These are phyloP conservation scores for Ochotona curzoniae DNA, from an alignment of 2,113 vertebrate genomes.

Conservation along the genomic window DNA sequence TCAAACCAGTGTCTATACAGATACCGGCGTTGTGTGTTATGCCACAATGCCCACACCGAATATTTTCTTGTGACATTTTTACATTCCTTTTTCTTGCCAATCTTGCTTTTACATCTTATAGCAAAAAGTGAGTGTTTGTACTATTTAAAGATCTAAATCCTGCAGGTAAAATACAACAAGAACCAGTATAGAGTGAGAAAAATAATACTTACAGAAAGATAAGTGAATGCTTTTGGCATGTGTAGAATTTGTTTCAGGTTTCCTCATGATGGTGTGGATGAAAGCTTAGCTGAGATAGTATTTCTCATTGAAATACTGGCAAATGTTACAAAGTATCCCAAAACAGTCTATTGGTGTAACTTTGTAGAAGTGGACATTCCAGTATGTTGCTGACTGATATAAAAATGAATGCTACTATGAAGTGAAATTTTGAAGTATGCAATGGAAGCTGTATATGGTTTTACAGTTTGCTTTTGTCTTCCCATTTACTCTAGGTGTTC, in stretches of 20 bases:
- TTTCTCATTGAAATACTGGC: neutral
- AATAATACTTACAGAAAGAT: neutral
- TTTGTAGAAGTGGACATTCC: neutral
- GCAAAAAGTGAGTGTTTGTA: neutral
- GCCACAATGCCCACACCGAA: neutral
- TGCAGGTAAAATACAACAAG: neutral
- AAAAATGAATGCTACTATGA: neutral
- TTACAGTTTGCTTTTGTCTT: neutral
- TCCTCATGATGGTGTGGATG: neutral
- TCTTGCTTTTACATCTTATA: neutral
- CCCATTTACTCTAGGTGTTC: neutral
- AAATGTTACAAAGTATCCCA: neutral
- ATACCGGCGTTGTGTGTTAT: too few relatives aligned
- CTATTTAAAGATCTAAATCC: neutral
- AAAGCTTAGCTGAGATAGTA: neutral
- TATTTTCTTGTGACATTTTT: neutral
- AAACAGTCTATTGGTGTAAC: neutral
- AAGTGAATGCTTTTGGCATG: neutral
- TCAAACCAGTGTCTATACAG: too few relatives aligned
- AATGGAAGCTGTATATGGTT: neutral
- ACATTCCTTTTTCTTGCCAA: neutral
- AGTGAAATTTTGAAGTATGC: neutral
- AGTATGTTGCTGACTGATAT: neutral
- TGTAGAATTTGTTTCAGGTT: neutral
- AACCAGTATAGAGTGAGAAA: neutral